These are phyloP conservation scores for Porites australiensis DNA, from an alignment of 64 coral and sea anemone genomes.

Conservation along the genomic window DNA sequence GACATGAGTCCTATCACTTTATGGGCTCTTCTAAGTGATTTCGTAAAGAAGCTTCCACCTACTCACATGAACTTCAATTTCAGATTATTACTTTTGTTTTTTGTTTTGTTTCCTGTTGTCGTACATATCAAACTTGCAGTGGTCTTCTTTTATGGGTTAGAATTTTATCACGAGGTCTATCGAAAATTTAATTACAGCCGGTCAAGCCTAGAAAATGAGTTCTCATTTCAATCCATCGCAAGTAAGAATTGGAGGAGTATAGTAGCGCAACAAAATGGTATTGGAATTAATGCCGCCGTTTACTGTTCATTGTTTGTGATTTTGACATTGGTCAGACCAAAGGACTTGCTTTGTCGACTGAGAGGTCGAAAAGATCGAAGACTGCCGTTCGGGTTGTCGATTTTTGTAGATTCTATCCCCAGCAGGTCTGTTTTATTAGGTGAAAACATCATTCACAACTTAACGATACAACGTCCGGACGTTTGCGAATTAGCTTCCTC, in stretches of 20 bases:
- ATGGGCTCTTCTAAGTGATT: background rate
- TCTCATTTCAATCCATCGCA: too few relatives aligned
- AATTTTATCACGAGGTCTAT: background rate
- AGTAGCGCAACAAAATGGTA: too few relatives aligned
- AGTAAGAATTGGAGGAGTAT: too few relatives aligned
- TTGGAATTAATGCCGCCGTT: too few relatives aligned
- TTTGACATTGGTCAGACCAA: background rate
- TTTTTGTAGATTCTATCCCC: too few relatives aligned
- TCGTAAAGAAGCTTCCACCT: background rate
- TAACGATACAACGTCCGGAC: background rate
- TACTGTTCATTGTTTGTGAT: background rate
- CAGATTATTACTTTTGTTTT: background rate
- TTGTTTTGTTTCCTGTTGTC: background rate
- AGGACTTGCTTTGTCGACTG: background rate
- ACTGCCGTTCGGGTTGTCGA: too few relatives aligned
- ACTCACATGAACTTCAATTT: background rate
- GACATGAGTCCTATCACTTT: constrained; percentile 3
- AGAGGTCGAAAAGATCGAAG: too few relatives aligned
- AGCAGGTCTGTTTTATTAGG: background rate
- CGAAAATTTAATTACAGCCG: background rate
- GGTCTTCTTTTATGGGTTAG: background rate
- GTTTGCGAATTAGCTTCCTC: background rate
- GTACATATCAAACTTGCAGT: background rate
- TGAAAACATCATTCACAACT: background rate
- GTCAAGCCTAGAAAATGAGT: too few relatives aligned